These are phyloP conservation scores for Scaptomyza pallida DNA, from an alignment of 1,140 invertebrate genomes.

Conservation along the genomic window DNA sequence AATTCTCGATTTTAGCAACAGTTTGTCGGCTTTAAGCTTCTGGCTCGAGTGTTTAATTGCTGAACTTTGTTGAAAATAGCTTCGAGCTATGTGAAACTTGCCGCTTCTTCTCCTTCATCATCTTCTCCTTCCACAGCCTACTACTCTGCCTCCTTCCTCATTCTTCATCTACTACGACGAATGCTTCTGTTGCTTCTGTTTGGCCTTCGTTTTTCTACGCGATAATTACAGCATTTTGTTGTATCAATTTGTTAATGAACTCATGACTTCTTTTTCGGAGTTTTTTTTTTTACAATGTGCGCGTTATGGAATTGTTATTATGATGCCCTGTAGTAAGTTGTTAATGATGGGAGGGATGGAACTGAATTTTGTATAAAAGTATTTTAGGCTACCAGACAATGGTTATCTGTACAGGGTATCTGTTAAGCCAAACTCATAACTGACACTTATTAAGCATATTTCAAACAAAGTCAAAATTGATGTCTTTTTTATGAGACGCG, in stretches of 20 bases:
- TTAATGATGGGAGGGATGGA: no score
- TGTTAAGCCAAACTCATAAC: neutral
- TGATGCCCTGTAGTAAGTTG: conserved; percentile 28
- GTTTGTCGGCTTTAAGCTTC: conserved; percentile 42
- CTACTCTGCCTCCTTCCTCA: conserved; percentile 5
- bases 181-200: conserved; percentile 32
- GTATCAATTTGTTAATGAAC: conserved; percentile 82
- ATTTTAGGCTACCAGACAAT: no score
- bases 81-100: conserved; percentile 61
- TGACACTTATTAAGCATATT: conserved; percentile 49
- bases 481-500: conserved; percentile 77
- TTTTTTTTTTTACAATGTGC: conserved; percentile 22
- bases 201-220: conserved; percentile 51
- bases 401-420: conserved; percentile 9
- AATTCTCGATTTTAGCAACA: neutral
- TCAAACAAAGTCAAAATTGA: conserved; percentile 74
- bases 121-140: neutral
- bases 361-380: no score
- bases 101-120: conserved; percentile 1
- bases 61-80: conserved; percentile 76
- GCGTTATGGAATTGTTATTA: conserved; percentile 43
- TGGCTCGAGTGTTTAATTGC: conserved; percentile 75
- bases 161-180: conserved; percentile 10
- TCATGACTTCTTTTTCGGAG: conserved; percentile 55
- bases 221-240: conserved; percentile 81